Conservation (phyloP, 1,140 invertebrate species). For the Spodoptera litura region DNA sequence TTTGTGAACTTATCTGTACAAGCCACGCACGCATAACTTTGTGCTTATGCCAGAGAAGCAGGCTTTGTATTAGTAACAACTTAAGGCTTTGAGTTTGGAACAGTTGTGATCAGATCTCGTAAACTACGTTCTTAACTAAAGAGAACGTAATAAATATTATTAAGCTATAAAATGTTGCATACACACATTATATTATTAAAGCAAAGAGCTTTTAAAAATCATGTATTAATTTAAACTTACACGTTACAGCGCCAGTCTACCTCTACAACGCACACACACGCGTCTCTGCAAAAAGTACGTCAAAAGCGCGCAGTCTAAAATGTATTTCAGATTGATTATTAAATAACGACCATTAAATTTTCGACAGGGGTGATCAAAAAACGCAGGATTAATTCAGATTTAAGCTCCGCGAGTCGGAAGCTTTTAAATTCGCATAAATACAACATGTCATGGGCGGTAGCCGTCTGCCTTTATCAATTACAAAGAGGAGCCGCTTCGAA, state of each 20-base stretch:
- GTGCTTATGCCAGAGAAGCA: neutral
- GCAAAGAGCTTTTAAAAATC: too few species aligned
- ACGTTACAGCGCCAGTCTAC: too few species aligned
- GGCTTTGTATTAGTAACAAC: neutral
- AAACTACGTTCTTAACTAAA: too few species aligned
- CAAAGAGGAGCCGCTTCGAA: conserved; percentile 69
- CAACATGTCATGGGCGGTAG: conserved; percentile 72
- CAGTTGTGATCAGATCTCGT: too few species aligned
- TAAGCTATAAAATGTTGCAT: too few species aligned
- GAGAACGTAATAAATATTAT: too few species aligned
- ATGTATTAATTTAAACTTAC: too few species aligned
- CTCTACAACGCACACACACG: neutral
- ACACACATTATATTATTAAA: too few species aligned
- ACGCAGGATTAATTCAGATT: conserved; percentile 76
- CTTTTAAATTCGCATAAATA: conserved; percentile 83
- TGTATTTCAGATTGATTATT: conserved; percentile 55
- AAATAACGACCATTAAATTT: conserved; percentile 61
- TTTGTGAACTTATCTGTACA: conserved; percentile 48
- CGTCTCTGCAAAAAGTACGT: conserved; percentile 28
- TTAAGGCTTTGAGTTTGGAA: too few species aligned
- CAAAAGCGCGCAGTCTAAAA: conserved; percentile 37
- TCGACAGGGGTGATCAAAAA: conserved; percentile 63
- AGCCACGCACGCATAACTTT: conserved; percentile 16
- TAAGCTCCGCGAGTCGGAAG: conserved; percentile 74
- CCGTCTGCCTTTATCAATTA: conserved; percentile 82